Conservation (phyloP, 2,797 vertebrate species). For the Pipistrellus pipistrellus region DNA sequence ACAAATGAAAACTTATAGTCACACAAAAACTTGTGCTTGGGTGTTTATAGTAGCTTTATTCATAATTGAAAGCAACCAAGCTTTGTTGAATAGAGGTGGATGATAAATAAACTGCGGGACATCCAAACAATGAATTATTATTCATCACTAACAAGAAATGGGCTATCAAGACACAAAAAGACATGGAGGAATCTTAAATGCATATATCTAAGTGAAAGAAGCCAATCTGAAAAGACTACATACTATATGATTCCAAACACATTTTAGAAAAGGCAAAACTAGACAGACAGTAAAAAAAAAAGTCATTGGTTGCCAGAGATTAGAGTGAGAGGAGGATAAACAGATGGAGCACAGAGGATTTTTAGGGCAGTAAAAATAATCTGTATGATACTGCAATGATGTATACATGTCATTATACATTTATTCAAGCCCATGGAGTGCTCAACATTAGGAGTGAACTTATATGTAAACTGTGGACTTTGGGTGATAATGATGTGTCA, state of each 20-base stretch:
- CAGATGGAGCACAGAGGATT: not conserved
- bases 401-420: not conserved
- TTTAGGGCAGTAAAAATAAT: not conserved
- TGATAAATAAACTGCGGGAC: not conserved
- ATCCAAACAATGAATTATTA: not conserved
- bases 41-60: not conserved
- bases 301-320: not conserved
- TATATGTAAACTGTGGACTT: not conserved
- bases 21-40: not conserved
- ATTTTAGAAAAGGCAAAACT: not conserved
- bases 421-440: not conserved
- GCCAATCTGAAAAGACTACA: not conserved
- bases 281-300: not conserved
- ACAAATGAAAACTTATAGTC: not conserved
- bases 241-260: not conserved
- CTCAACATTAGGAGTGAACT: not conserved
- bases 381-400: not conserved
- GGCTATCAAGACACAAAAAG: slow-evolving; percentile 2
- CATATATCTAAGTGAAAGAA: not conserved
- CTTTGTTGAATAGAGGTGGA: not conserved
- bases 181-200: not conserved
- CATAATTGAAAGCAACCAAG: slow-evolving; percentile 9
- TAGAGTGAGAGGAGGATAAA: not conserved
- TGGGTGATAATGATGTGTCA: not conserved
- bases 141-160: slow-evolving; percentile 5